phyloP scores from a whole-genome alignment of 2,113 vertebrate species.

The Corythaixoides concolor region DNA sequence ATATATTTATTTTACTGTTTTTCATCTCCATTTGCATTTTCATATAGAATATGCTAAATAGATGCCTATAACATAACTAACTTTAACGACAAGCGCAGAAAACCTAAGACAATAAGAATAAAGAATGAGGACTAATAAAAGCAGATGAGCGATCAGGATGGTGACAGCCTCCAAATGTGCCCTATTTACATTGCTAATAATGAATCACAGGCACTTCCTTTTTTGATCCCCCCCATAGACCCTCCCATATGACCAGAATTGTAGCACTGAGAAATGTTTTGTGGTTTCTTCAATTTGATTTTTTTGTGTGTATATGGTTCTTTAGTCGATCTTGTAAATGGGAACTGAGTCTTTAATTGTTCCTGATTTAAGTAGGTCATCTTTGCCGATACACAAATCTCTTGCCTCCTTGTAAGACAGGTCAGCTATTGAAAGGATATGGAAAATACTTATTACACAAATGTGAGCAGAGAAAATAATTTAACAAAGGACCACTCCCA shows the following conservation, averaged over 20 bases:
- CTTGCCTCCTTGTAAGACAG: background rate
- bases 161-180: constrained; percentile 56
- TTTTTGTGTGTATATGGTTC: background rate
- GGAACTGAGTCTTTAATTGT: constrained; percentile 35
- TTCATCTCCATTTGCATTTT: constrained; percentile 53
- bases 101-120: constrained; percentile 57
- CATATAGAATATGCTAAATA: constrained; percentile 61
- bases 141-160: constrained; percentile 38
- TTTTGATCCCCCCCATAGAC: background rate
- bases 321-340: background rate
- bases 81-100: background rate
- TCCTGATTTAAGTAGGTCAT: constrained; percentile 63
- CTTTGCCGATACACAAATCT: background rate
- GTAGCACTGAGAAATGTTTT: background rate
- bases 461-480: background rate
- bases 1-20: constrained; percentile 46
- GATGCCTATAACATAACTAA: constrained; percentile 58
- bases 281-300: background rate
- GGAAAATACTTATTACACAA: background rate
- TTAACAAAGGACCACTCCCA: background rate
- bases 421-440: background rate
- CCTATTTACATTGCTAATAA: constrained; percentile 66
- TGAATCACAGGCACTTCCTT: constrained; percentile 7
- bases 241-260: background rate
- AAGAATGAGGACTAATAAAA: constrained; percentile 62